Conservation (phyloP, 2,113 vertebrate species). For the Regulus satrapa region DNA sequence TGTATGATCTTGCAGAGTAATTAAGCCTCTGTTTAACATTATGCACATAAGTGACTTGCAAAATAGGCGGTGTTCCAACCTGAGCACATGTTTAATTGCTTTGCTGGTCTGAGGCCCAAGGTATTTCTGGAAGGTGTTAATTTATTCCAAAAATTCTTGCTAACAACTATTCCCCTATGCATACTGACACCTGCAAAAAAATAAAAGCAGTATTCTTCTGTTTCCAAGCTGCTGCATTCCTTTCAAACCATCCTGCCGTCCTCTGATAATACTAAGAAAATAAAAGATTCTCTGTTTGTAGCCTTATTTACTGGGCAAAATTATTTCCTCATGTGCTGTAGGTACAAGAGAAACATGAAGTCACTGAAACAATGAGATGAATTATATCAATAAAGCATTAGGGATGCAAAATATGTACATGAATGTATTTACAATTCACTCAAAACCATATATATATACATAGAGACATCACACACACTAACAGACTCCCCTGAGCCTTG, state of each 20-base stretch:
- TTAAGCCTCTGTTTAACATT: slow-evolving; percentile 38
- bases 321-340: neutral
- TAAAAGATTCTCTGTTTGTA: slow-evolving; percentile 3
- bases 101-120: slow-evolving; percentile 22
- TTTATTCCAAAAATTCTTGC: slow-evolving; percentile 42
- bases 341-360: neutral
- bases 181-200: slow-evolving; percentile 39
- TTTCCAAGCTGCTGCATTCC: slow-evolving; percentile 43
- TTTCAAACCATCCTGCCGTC: slow-evolving; percentile 9
- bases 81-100: slow-evolving; percentile 33
- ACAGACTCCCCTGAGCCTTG: neutral
- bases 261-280: slow-evolving; percentile 35
- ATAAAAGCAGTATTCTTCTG: slow-evolving; percentile 27
- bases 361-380: neutral
- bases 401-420: neutral
- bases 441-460: neutral
- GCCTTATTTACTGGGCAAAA: neutral
- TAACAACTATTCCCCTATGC: slow-evolving; percentile 30
- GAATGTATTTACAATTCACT: neutral
- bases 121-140: slow-evolving; percentile 50
- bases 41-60: neutral
- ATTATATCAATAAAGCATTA: neutral
- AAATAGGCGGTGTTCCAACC: neutral
- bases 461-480: neutral
- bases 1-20: slow-evolving; percentile 4